Percentiles rank a stretch among this genome's conserved stretches.
Conservation (phyloP, 92 coral and sea anemone genomes). For the Micromussa lordhowensis region DNA sequence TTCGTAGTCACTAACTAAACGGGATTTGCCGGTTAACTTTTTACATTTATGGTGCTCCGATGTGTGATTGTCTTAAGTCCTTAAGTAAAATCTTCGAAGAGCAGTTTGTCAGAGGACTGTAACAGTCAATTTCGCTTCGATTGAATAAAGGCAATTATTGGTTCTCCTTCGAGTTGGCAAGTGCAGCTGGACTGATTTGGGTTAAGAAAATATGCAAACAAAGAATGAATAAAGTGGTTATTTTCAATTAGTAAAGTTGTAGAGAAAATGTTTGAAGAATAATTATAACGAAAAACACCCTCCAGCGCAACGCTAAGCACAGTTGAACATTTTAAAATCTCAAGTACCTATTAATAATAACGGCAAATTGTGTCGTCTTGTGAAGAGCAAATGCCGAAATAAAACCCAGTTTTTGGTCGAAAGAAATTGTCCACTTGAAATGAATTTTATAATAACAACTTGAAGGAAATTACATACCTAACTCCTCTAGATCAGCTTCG, state of each 20-base stretch:
- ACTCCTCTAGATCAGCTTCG: constrained; percentile 35
- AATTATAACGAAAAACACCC: neutral
- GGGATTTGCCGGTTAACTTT: no score
- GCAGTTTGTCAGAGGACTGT: neutral
- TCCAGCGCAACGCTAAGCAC: neutral
- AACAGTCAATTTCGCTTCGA: neutral
- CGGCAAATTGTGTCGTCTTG: neutral
- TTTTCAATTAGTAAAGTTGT: neutral
- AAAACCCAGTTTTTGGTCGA: neutral
- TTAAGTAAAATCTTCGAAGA: no score
- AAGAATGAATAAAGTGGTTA: neutral
- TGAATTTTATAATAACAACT: neutral
- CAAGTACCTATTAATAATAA: neutral
- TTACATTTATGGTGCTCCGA: neutral
- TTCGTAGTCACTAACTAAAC: no score
- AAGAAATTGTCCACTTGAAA: neutral
- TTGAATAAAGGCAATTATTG: neutral
- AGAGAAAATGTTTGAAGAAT: neutral
- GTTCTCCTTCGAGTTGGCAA: neutral
- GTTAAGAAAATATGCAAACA: neutral
- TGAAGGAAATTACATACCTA: constrained; percentile 18
- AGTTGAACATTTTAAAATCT: neutral
- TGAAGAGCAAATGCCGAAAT: neutral
- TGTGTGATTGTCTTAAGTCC: neutral
- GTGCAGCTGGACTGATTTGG: neutral